phyloP scores from a whole-genome alignment of 2,113 vertebrate genomes.

The Leucosticte australis region DNA sequence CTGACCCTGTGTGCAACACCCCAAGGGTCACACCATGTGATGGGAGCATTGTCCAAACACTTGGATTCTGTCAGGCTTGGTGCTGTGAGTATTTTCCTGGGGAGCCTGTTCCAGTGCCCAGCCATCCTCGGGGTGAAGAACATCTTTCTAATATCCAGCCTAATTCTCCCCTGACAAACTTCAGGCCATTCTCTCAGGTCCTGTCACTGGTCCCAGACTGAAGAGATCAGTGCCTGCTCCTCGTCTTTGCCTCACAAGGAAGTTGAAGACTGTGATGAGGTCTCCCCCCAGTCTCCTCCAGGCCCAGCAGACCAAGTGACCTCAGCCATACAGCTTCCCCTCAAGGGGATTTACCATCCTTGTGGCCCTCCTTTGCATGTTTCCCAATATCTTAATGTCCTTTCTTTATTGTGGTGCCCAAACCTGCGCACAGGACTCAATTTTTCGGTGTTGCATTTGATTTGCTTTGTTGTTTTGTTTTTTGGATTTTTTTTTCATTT shows the following conservation, averaged over 20 bases:
- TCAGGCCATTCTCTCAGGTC: not conserved
- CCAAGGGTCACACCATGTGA: no score
- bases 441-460: not conserved
- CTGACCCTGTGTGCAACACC: no score
- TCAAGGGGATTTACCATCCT: not conserved
- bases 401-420: not conserved
- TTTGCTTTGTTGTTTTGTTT: not conserved
- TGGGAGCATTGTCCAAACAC: not conserved
- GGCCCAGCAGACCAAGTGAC: not conserved
- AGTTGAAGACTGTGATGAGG: not conserved
- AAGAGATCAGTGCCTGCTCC: not conserved
- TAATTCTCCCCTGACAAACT: not conserved
- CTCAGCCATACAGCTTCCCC: not conserved
- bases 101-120: not conserved
- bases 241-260: not conserved
- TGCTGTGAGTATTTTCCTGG: no score
- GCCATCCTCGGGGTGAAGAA: accelerated
- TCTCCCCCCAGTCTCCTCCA: not conserved
- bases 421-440: not conserved
- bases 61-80: not conserved
- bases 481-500: not conserved
- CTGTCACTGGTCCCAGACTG: not conserved
- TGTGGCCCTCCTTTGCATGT: not conserved
- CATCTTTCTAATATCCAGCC: no score
- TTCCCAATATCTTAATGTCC: not conserved